Evolutionary conservation across 2,888 invertebrate species (phyloP).

Genomic region (Agriopis leucophaearia): DNA sequence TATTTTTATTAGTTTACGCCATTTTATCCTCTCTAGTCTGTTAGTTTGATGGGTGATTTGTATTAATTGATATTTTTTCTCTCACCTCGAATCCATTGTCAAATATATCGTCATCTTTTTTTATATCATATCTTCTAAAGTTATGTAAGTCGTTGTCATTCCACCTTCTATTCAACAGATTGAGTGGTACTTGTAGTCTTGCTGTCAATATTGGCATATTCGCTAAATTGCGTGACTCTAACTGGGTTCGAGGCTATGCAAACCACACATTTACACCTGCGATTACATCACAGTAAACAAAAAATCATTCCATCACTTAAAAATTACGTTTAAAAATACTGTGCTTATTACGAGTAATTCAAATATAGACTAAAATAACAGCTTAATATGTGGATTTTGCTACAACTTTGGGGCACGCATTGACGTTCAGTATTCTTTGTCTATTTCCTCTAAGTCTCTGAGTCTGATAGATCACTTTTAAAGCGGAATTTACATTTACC

Average conservation of each 20-base stretch:
- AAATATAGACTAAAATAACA: background rate
- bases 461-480: background rate
- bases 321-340: background rate
- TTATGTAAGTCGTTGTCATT: background rate
- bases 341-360: background rate
- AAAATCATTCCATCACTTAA: conserved; percentile 2
- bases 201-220: conserved; percentile 7
- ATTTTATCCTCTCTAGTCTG: conserved; percentile 12
- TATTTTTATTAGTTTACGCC: background rate
- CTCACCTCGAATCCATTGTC: conserved; percentile 13
- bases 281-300: conserved; percentile 13
- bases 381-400: background rate
- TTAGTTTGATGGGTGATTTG: background rate
- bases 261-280: conserved; percentile 10
- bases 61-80: background rate
- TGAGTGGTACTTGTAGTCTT: conserved; percentile 10
- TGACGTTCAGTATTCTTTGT: background rate
- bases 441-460: conserved; percentile 12
- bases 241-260: conserved; percentile 1
- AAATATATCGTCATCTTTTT: background rate
- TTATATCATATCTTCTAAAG: background rate
- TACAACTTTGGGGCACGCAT: background rate
- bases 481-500: background rate
- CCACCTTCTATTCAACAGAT: conserved; percentile 6
- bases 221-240: conserved; percentile 4